A percentile compares a stretch with the other conserved stretches of the same genome.
phyloP scores from a whole-genome alignment of 2,888 invertebrate species.

The Agriotes lineatus region DNA sequence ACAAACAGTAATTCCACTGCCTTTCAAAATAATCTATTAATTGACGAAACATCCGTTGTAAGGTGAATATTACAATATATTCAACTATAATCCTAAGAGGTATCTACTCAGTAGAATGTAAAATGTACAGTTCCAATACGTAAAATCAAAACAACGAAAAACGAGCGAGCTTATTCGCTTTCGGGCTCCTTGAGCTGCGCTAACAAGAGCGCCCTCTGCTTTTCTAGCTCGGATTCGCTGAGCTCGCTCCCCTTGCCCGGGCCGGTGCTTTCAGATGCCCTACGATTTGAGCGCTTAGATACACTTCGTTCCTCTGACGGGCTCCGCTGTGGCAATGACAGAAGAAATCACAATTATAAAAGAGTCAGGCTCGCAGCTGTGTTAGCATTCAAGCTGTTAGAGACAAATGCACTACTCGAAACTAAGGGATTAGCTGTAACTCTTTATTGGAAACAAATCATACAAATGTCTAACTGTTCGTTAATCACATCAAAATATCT shows the following conservation, averaged over 20 bases:
- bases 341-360: slow-evolving; percentile 31
- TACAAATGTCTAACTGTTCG: too few species aligned
- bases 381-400: slow-evolving; percentile 13
- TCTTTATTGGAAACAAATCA: slow-evolving; percentile 31
- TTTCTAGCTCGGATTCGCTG: slow-evolving; percentile 94
- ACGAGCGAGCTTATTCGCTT: slow-evolving; percentile 49
- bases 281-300: slow-evolving; percentile 52
- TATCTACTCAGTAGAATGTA: too few species aligned
- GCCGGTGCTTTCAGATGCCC: slow-evolving; percentile 55
- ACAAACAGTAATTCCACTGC: too few species aligned
- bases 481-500: too few species aligned
- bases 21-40: not conserved
- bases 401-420: not conserved
- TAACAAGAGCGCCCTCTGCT: slow-evolving; percentile 87
- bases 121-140: too few species aligned
- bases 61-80: not conserved
- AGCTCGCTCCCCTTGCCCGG: slow-evolving; percentile 75
- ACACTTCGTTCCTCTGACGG: slow-evolving; percentile 56
- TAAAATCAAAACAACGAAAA: not conserved
- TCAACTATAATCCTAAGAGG: too few species aligned
- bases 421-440: slow-evolving; percentile 2
- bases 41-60: not conserved
- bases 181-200: slow-evolving; percentile 90
- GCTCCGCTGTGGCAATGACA: slow-evolving; percentile 58
- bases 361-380: not conserved